phyloP scores from a whole-genome alignment of 2,888 invertebrate genomes.

The Drosophila atroscutellata region DNA sequence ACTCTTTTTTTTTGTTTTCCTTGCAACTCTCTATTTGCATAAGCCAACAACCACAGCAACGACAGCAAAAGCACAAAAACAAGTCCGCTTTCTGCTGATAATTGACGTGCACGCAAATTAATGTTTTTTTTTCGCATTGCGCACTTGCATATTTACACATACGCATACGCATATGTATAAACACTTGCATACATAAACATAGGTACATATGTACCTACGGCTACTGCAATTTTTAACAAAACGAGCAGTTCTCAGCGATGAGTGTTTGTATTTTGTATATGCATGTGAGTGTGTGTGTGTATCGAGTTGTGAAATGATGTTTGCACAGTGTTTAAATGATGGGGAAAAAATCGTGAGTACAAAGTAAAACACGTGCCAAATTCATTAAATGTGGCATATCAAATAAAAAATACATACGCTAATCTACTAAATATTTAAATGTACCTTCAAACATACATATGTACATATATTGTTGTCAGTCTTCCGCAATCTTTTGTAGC shows the following conservation, averaged over 20 bases:
- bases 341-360: neutral
- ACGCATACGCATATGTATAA: neutral
- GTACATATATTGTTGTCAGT: neutral
- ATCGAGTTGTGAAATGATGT: neutral
- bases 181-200: neutral
- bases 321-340: neutral
- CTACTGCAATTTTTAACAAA: neutral
- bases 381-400: neutral
- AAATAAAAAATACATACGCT: neutral
- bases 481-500: neutral
- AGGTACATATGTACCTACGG: neutral
- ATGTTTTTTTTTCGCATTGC: conserved; percentile 60
- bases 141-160: neutral
- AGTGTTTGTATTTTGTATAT: neutral
- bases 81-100: conserved; percentile 56
- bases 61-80: conserved; percentile 19
- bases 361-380: neutral
- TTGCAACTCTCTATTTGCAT: conserved; percentile 54
- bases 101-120: conserved; percentile 80
- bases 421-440: neutral
- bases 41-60: conserved; percentile 32
- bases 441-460: neutral
- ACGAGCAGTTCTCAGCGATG: neutral
- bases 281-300: neutral
- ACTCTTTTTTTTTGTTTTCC: conserved; percentile 34